Evolutionary conservation across 2,797 vertebrate species (phyloP).

Genomic region (Paguma larvata): DNA sequence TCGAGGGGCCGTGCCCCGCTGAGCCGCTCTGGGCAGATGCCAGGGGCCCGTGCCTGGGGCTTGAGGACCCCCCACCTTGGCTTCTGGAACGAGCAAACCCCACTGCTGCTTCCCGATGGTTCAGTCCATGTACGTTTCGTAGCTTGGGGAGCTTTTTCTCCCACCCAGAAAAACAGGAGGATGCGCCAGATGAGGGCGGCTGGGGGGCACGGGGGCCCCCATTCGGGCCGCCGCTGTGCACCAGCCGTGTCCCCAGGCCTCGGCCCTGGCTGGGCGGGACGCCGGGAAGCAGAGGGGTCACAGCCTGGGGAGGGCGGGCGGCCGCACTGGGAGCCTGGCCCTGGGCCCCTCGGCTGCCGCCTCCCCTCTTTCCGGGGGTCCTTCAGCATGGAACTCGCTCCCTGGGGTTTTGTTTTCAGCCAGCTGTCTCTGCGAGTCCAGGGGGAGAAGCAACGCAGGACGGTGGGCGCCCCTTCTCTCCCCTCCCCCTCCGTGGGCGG

Average conservation of each 20-base stretch:
- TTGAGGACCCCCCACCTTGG: not conserved
- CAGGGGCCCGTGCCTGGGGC: not conserved
- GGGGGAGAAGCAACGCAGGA: rapidly evolving
- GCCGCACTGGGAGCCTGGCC: not conserved
- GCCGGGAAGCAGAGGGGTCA: rapidly evolving
- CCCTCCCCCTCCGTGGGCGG: rapidly evolving
- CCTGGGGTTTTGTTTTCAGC: not conserved
- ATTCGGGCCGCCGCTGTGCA: not conserved
- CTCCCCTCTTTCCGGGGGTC: rapidly evolving
- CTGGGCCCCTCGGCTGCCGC: not conserved
- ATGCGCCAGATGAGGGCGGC: rapidly evolving
- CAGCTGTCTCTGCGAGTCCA: rapidly evolving
- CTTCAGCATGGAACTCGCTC: rapidly evolving
- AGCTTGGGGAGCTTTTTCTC: not conserved
- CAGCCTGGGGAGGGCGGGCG: rapidly evolving
- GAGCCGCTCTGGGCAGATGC: not conserved
- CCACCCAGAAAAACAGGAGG: not conserved
- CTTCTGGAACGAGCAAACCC: not conserved
- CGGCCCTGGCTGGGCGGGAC: rapidly evolving
- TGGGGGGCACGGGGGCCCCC: not conserved
- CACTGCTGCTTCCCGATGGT: not conserved
- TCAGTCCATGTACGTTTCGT: too few relatives aligned
- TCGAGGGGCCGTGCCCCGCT: rapidly evolving
- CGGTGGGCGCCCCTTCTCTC: rapidly evolving
- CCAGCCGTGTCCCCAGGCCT: not conserved